These are phyloP conservation scores for Lithodes maja DNA, from an alignment of 2,888 invertebrate genomes.

Conservation along the genomic window DNA sequence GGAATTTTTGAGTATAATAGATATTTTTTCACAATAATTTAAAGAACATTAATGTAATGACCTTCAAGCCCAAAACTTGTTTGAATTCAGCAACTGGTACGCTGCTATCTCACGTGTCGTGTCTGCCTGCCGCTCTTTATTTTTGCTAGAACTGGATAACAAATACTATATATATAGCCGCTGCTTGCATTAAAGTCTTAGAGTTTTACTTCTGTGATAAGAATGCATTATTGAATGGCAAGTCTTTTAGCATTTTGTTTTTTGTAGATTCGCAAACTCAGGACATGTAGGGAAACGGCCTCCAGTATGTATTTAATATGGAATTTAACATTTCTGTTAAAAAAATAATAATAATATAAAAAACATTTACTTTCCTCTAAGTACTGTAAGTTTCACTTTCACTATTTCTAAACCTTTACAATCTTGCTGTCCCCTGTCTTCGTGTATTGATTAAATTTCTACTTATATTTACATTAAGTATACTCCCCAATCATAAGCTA, in stretches of 20 bases:
- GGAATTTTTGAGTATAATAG: not conserved
- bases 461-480: too few relatives aligned
- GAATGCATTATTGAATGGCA: conserved; percentile 30
- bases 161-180: conserved; percentile 20
- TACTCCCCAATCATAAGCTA: not conserved
- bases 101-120: conserved; percentile 13
- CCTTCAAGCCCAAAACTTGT: conserved; percentile 31
- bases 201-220: conserved; percentile 33
- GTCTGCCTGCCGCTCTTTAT: conserved; percentile 35
- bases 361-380: not conserved
- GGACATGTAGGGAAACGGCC: conserved; percentile 65
- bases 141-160: conserved; percentile 25
- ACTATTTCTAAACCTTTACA: conserved; percentile 36
- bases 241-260: conserved; percentile 34
- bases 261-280: conserved; percentile 57
- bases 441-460: conserved; percentile 1
- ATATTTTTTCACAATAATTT: not conserved
- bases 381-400: conserved; percentile 23
- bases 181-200: conserved; percentile 29
- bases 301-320: conserved; percentile 58
- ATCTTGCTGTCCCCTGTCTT: conserved; percentile 31
- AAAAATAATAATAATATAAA: not conserved
- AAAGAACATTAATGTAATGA: not conserved
- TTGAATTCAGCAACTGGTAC: conserved; percentile 35
- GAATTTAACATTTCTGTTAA: not conserved